Conservation (phyloP, 2,113 vertebrate species). For the Urocolius indicus region DNA sequence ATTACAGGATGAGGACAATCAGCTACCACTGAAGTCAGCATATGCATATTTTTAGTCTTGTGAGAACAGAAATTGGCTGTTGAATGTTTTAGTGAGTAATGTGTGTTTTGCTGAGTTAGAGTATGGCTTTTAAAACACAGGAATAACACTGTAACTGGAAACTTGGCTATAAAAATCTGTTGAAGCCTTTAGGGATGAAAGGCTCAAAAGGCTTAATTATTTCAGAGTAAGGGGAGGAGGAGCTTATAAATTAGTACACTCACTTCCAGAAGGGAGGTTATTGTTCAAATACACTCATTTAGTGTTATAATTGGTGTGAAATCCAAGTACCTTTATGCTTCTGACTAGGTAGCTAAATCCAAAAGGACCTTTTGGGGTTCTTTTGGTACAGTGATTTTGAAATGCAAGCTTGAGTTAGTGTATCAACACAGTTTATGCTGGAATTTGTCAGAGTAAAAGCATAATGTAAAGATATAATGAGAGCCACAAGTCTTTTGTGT, state of each 20-base stretch:
- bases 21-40: neutral
- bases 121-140: neutral
- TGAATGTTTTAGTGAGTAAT: neutral
- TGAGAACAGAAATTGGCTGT: neutral
- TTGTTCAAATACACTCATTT: neutral
- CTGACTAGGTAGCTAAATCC: neutral
- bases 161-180: neutral
- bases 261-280: neutral
- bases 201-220: neutral
- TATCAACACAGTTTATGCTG: neutral
- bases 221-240: neutral
- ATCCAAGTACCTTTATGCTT: neutral
- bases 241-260: neutral
- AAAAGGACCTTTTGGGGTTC: neutral
- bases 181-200: neutral
- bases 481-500: neutral
- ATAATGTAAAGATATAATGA: neutral
- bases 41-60: neutral
- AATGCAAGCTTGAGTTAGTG: neutral
- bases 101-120: neutral
- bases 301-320: neutral
- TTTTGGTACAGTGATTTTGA: neutral
- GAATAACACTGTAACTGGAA: neutral
- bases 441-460: neutral
- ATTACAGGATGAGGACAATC: neutral